These are phyloP conservation scores for Chlorospingus semifuscus DNA, from an alignment of 2,797 vertebrate species.

Conservation along the genomic window DNA sequence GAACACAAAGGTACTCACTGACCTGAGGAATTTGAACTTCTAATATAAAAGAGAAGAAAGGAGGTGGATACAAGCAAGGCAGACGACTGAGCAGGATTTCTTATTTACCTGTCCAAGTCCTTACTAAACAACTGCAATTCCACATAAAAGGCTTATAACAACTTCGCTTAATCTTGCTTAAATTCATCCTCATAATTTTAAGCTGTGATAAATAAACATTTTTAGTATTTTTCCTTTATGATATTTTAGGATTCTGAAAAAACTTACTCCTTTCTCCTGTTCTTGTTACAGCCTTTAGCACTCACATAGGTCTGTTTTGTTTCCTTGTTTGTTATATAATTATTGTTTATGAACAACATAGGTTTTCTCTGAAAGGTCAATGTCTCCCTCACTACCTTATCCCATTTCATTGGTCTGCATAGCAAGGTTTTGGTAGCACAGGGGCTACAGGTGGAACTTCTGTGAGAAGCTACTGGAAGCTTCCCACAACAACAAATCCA, in stretches of 20 bases:
- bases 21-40: background rate
- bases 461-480: background rate
- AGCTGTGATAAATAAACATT: background rate
- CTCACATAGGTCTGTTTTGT: background rate
- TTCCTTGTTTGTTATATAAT: background rate
- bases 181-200: background rate
- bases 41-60: background rate
- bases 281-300: conserved; percentile 4
- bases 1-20: background rate
- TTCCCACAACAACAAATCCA: background rate
- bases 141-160: background rate
- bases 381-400: background rate
- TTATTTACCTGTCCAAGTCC: background rate
- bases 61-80: background rate
- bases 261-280: background rate
- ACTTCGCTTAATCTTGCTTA: background rate
- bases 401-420: background rate
- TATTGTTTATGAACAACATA: background rate
- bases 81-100: background rate
- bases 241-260: conserved; percentile 25
- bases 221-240: background rate
- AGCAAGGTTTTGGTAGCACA: background rate
- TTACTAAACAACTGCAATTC: background rate
- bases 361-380: conserved; percentile 5
- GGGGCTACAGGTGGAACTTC: accelerated